Evolutionary conservation across 2,888 invertebrate species (phyloP).

Genomic region (Pyrrhia umbra): DNA sequence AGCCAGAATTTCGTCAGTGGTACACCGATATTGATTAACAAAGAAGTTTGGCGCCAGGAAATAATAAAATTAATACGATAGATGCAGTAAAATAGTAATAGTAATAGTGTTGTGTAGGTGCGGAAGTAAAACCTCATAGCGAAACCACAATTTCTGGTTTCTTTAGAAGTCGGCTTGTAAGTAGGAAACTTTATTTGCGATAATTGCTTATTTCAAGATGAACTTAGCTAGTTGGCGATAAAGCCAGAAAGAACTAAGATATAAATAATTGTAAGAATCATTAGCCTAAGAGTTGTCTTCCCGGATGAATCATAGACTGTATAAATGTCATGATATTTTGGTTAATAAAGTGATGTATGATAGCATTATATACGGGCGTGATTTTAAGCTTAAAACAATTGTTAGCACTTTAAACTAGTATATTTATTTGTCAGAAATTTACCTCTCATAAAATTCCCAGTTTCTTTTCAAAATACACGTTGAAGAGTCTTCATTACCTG

Average conservation of each 20-base stretch:
- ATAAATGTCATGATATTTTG: constrained; percentile 15
- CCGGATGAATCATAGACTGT: constrained; percentile 10
- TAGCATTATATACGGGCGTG: constrained; percentile 42
- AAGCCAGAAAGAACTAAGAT: not conserved
- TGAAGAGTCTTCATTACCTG: constrained; percentile 83
- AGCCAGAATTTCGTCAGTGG: constrained; percentile 57
- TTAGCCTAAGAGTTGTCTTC: not conserved
- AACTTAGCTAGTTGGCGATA: not conserved
- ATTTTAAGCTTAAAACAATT: constrained; percentile 55
- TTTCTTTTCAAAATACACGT: constrained; percentile 80
- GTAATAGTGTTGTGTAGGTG: constrained; percentile 14
- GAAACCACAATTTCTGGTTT: constrained; percentile 16
- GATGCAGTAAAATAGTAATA: constrained; percentile 27
- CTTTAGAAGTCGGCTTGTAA: constrained; percentile 10
- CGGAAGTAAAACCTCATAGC: constrained; percentile 20
- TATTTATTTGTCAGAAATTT: constrained; percentile 67
- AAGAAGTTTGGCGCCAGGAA: constrained; percentile 52
- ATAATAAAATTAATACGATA: constrained; percentile 34
- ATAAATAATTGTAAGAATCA: constrained; percentile 1
- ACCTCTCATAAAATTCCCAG: constrained; percentile 85
- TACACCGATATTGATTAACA: constrained; percentile 44
- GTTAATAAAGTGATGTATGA: constrained; percentile 36
- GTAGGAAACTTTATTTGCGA: constrained; percentile 5
- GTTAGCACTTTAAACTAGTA: constrained; percentile 55
- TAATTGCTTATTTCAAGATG: not conserved